Evolutionary conservation across 1,140 invertebrate genomes (phyloP).

Genomic region (Drosophila lacteicornis): DNA sequence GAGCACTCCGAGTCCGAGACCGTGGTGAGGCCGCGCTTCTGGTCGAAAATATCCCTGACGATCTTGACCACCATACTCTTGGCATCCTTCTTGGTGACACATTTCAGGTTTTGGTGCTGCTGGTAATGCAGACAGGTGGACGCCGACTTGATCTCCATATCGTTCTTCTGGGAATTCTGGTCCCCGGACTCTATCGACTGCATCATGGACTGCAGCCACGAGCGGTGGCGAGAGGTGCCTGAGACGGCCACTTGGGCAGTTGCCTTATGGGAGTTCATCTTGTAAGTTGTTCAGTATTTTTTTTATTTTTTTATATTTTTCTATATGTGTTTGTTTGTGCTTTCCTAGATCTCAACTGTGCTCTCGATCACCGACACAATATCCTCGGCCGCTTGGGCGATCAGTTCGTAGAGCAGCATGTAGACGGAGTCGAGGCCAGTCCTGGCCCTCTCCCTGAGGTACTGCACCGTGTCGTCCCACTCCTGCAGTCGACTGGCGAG

Average conservation of each 20-base stretch:
- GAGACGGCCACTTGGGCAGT: not conserved
- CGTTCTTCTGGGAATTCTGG: slow-evolving; percentile 3
- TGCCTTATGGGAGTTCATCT: not conserved
- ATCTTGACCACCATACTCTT: slow-evolving; percentile 37
- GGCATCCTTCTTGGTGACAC: slow-evolving; percentile 14
- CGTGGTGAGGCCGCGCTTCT: not conserved
- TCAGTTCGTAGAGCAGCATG: slow-evolving; percentile 47
- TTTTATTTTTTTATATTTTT: not conserved
- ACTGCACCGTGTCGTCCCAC: slow-evolving; percentile 51
- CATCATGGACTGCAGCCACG: slow-evolving; percentile 12
- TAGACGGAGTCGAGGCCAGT: slow-evolving; percentile 35
- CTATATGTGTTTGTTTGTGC: not conserved
- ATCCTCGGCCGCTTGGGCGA: slow-evolving; percentile 60
- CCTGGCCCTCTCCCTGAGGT: not conserved
- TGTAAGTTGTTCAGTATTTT: not conserved
- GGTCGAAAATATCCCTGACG: slow-evolving; percentile 47
- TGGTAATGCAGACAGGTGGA: not conserved
- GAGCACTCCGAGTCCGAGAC: slow-evolving; percentile 32
- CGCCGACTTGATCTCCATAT: not conserved
- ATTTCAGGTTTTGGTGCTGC: not conserved
- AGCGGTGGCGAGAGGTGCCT: not conserved
- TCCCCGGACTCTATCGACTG: not conserved
- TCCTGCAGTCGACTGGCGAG: slow-evolving; percentile 50
- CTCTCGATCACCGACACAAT: slow-evolving; percentile 73
- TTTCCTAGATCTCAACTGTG: slow-evolving; percentile 31